phyloP scores from a whole-genome alignment of 2,797 vertebrate species.

The Crenuchus spilurus region DNA sequence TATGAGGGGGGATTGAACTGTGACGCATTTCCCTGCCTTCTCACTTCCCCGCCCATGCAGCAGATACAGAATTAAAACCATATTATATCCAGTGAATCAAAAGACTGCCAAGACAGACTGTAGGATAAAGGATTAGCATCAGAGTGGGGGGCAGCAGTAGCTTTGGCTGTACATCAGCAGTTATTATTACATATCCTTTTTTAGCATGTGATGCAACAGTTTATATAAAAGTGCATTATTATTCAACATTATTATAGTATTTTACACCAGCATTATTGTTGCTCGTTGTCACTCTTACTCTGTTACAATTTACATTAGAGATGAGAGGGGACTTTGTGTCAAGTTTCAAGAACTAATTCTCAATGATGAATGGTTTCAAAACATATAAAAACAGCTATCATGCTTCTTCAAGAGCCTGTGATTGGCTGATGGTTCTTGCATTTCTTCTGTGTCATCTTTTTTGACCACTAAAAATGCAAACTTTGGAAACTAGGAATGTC shows the following conservation, averaged over 20 bases:
- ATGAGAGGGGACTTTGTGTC: too few species aligned
- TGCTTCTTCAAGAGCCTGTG: too few species aligned
- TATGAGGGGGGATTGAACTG: slow-evolving; percentile 29
- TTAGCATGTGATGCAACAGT: background rate
- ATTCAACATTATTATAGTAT: background rate
- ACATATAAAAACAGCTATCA: too few species aligned
- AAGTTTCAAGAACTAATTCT: too few species aligned
- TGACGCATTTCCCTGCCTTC: slow-evolving; percentile 27
- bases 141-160: background rate
- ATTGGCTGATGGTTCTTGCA: too few species aligned
- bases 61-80: slow-evolving; percentile 54
- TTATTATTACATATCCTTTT: background rate
- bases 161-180: background rate
- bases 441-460: too few species aligned
- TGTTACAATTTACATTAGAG: background rate
- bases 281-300: background rate
- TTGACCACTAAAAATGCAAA: too few species aligned
- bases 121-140: slow-evolving; percentile 23
- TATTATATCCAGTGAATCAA: slow-evolving; percentile 51
- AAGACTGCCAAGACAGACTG: slow-evolving; percentile 39
- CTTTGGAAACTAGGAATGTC: too few species aligned
- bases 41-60: slow-evolving; percentile 1
- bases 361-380: too few species aligned
- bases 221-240: background rate
- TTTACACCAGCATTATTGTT: background rate